phyloP scores from a whole-genome alignment of 2,113 vertebrate genomes.

The Mystacornis crossleyi region DNA sequence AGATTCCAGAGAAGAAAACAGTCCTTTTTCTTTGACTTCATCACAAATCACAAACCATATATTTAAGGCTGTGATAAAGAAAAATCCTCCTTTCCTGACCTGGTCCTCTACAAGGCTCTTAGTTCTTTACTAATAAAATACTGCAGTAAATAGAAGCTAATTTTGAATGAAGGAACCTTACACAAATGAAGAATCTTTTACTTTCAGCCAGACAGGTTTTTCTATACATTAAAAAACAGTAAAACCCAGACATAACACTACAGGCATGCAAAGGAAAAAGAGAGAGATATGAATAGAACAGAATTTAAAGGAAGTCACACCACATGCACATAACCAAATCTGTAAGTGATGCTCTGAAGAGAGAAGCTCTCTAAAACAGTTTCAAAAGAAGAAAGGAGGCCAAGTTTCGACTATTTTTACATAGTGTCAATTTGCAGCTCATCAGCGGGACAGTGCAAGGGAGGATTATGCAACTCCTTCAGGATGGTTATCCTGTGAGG shows the following conservation, averaged over 20 bases:
- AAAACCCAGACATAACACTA: neutral
- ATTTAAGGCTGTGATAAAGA: neutral
- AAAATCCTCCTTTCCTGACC: neutral
- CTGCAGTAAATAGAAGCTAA: neutral
- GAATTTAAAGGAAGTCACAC: neutral
- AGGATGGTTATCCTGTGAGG: constrained; percentile 22
- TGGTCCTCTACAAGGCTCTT: neutral
- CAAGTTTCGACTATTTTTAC: constrained; percentile 58
- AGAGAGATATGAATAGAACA: neutral
- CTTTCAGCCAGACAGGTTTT: neutral
- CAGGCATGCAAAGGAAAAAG: neutral
- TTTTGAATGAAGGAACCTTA: neutral
- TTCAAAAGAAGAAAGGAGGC: constrained; percentile 40
- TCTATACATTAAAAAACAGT: neutral
- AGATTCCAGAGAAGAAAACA: neutral
- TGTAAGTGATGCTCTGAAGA: neutral
- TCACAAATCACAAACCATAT: neutral
- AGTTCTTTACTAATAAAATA: neutral
- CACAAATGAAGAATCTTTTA: neutral
- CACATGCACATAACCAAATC: neutral
- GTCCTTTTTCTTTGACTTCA: neutral
- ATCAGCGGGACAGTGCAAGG: constrained; percentile 42
- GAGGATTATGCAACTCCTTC: constrained; percentile 61
- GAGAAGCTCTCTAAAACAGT: constrained; percentile 24
- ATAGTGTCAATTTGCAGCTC: constrained; percentile 56